Base-by-base conservation (phyloP, 2,888 invertebrate genomes). In the Andrena chrysosceles region DNA sequence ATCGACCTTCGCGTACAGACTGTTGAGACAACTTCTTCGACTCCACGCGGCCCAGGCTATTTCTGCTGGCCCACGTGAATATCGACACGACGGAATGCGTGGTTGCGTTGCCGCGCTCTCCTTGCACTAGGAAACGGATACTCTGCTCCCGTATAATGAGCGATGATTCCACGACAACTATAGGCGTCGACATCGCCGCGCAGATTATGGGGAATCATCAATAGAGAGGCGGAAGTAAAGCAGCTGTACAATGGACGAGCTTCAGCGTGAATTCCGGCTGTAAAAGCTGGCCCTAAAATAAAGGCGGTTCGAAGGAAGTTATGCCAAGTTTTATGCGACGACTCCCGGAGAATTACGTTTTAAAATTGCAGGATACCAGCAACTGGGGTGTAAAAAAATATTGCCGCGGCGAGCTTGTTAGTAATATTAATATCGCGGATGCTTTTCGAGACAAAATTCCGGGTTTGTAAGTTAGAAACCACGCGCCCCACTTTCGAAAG, bases 1-100 rank as follows among this genome's bases (percentile, higher is more conserved):
- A 59, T 59, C 48, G 66, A 74, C 74, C 66, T 66, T 74, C 59
- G 66, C 66, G 42, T 13, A 29, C 26, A 35, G 48, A 56, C 59
- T 29, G 56, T 56, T 67, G 74, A 42, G 59, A 64, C 54, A 56
- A 56, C 52, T 35, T 64, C 73, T 63, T 52, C 56, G 54, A 29
- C 33, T 63, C 64, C 20, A 35, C 52, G 64, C 13, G 33, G 62
- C 23, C 42, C 33, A 31, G 16, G 42, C 60, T 70, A 70, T 60
- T 70, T 70, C 60, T 60, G 69, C 48, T 26, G 69, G 29, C 8
- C 33, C 42, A 26, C 69, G 59, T 42, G 69, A 33, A 59, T 59
- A 48, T 70, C 20, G 59, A 20, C 26, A n/a, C 54, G 29, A 16
- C 10, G 29, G 7, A 42, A 70, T 29, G 42, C 42, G 48, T 31